Evolutionary conservation across 2,113 vertebrate genomes (phyloP).

Genomic region (Orthonyx spaldingii): DNA sequence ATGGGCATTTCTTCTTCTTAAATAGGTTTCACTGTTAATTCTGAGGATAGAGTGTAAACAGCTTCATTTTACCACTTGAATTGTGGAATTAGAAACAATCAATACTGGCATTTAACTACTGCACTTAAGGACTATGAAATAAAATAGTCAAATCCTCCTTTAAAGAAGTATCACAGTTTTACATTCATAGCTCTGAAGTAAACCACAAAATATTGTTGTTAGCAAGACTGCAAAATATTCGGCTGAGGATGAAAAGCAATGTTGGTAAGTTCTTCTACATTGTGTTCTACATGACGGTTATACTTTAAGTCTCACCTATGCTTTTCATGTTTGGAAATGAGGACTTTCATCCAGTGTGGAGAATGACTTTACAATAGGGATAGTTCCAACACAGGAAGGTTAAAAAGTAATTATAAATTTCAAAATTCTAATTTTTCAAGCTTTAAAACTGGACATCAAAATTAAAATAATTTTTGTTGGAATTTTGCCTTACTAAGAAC

Average conservation of each 20-base stretch:
- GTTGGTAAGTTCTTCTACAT: neutral
- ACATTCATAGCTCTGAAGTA: neutral
- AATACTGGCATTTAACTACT: neutral
- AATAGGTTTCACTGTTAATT: neutral
- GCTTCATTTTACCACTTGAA: neutral
- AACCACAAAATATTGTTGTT: neutral
- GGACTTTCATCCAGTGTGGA: neutral
- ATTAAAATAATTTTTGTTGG: neutral
- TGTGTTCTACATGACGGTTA: neutral
- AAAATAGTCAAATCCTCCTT: neutral
- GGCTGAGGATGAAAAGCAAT: neutral
- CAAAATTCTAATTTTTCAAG: neutral
- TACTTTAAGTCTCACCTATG: neutral
- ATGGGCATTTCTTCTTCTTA: neutral
- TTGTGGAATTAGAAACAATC: neutral
- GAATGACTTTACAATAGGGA: neutral
- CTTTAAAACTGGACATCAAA: neutral
- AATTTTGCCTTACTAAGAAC: neutral
- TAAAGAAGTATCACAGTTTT: neutral
- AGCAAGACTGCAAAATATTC: neutral
- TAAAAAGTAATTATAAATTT: neutral
- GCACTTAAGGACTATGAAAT: neutral
- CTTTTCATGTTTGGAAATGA: neutral
- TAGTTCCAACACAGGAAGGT: neutral
- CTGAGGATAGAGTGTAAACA: neutral